Percentiles rank a stretch among this genome's conserved stretches.
Evolutionary conservation across 1,140 invertebrate species (phyloP).

Genomic region (Neodiprion lecontei): DNA sequence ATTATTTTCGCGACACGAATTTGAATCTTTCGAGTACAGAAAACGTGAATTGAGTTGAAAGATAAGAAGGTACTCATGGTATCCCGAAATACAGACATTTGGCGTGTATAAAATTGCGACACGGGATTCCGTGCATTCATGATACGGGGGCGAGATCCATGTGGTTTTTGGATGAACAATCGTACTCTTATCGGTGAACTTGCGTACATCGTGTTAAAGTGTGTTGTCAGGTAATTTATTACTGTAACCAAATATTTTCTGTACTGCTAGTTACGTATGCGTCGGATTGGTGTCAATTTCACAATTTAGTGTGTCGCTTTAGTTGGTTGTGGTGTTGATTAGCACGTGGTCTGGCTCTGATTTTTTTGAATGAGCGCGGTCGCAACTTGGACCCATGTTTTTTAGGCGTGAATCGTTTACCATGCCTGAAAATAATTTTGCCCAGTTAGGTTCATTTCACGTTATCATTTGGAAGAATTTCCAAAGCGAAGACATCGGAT

Average conservation of each 20-base stretch:
- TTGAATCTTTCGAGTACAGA: background rate
- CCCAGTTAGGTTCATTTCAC: background rate
- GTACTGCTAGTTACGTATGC: constrained; percentile 28
- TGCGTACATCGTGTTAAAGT: no score
- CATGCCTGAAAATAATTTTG: constrained; percentile 54
- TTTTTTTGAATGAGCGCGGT: constrained; percentile 47
- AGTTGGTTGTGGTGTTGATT: constrained; percentile 48
- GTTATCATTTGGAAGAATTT: no score
- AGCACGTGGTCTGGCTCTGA: constrained; percentile 50
- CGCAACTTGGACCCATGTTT: constrained; percentile 46
- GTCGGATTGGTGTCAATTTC: constrained; percentile 36
- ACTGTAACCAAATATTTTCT: no score
- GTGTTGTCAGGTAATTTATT: no score
- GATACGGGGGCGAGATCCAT: no score
- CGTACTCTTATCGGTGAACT: no score
- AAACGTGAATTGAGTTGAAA: background rate
- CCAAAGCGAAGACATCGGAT: no score
- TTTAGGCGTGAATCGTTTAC: constrained; percentile 46
- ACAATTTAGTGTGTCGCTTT: constrained; percentile 51
- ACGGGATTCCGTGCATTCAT: no score
- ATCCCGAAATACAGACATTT: no score
- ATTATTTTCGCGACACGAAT: constrained; percentile 13
- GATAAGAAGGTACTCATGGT: no score
- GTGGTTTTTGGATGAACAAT: background rate
- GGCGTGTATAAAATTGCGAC: no score